Base-by-base conservation (phyloP, 2,113 vertebrate species). In the Dasyornis broadbenti region DNA sequence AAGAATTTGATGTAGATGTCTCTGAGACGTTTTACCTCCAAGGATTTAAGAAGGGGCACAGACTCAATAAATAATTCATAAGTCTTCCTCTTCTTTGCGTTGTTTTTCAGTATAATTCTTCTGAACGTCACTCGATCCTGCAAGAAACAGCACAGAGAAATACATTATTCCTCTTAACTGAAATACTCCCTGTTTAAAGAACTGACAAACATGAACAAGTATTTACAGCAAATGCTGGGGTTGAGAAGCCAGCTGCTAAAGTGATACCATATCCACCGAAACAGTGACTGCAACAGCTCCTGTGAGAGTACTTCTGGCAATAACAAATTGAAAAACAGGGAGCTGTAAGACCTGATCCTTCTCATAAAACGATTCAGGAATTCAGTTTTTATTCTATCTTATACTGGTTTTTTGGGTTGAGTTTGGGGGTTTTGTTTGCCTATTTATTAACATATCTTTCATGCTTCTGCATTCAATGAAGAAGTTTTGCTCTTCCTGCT, bases 91-190 rank as follows among this genome's bases (percentile, higher is more conserved):
- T 99, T 99, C 97, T 99, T 99, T 81, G 99, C 99, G 10, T 99
- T 99, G 97, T 99, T 99, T 97, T 99, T 99, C 96, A 99, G 81
- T 93, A 99, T 99, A 97, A 99, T 99, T 98, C 99, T 98, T 97
- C 99, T 99, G 97, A 99, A 99, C 3, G 99, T 99, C 94, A 98
- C 98, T 61, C 99, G 99, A 94, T 99, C 99, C 99, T 99, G 83
- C 35, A 98, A 97, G 87, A 95, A 96, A 96, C 44, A 96, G 94
- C 11, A 95, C 21, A 77, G 68, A 96, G 79, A 94, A 79, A 68
- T 7, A 89, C 35, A 69, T 96, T 95, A 95, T 71, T 93, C 53
- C 19, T 84, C 54, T 27, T 82, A 22, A 52, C 80, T 24, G 44
- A 80, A 91, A 82, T 9, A 24, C 11, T 54, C 42, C 54, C 27